Percentiles rank a stretch among this genome's conserved stretches.
These are phyloP conservation scores for Bhutanitis thaidina DNA, from an alignment of 2,888 invertebrate species.

Conservation along the genomic window DNA sequence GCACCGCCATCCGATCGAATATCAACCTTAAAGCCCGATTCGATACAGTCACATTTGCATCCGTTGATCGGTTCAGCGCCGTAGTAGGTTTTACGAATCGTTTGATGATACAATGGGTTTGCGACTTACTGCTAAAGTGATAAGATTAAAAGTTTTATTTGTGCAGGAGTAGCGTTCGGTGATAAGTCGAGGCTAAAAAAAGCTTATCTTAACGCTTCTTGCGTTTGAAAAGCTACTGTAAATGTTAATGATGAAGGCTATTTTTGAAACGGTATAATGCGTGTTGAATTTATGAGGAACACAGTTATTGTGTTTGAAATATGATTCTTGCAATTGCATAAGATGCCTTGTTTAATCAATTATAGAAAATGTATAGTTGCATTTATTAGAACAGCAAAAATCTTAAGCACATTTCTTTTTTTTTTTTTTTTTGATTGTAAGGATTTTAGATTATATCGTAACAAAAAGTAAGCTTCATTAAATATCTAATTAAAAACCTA, in stretches of 20 bases:
- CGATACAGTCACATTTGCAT: not conserved
- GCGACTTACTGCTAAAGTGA: not conserved
- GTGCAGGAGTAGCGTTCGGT: not conserved
- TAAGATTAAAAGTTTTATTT: conserved; percentile 14
- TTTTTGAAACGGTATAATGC: not conserved
- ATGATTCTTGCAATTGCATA: conserved; percentile 4
- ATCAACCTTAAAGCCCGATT: not conserved
- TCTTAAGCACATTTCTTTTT: too few species aligned
- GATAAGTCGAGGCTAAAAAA: not conserved
- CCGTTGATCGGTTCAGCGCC: not conserved
- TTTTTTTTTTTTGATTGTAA: too few species aligned
- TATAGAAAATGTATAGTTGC: too few species aligned
- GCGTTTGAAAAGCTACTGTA: conserved; percentile 18
- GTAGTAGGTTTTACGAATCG: not conserved
- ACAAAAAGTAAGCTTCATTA: too few species aligned
- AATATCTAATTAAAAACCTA: too few species aligned
- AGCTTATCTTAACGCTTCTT: conserved; percentile 6
- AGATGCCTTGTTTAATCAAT: conserved; percentile 10
- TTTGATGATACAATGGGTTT: not conserved
- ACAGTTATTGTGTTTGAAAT: conserved; percentile 4
- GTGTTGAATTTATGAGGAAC: not conserved
- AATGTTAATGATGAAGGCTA: not conserved
- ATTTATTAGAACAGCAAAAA: too few species aligned
- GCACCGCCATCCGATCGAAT: not conserved
- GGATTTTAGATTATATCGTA: too few species aligned